These are phyloP conservation scores for Cryptocheilus praepositus DNA, from an alignment of 2,888 invertebrate species.

Conservation along the genomic window DNA sequence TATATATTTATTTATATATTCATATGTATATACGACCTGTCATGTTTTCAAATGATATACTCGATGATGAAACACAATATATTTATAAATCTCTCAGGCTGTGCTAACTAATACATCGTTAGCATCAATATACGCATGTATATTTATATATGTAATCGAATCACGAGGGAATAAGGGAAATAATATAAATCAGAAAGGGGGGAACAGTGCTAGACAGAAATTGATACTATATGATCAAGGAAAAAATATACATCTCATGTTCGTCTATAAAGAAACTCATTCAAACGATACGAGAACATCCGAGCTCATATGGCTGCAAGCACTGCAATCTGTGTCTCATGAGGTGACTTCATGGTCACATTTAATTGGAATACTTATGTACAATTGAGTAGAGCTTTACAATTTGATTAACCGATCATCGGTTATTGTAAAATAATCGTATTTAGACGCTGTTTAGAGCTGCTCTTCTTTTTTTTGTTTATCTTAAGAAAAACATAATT, in stretches of 20 bases:
- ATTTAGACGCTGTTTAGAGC: slow-evolving; percentile 43
- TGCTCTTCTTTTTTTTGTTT: slow-evolving; percentile 36
- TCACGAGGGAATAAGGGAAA: slow-evolving; percentile 14
- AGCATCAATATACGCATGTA: slow-evolving; percentile 8
- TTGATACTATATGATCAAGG: slow-evolving; percentile 46
- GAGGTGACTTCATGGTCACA: slow-evolving; percentile 38
- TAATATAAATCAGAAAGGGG: slow-evolving; percentile 25
- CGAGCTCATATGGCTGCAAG: slow-evolving; percentile 38
- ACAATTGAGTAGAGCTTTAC: slow-evolving; percentile 62
- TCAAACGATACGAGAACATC: slow-evolving; percentile 25
- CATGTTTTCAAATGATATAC: no score
- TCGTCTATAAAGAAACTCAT: slow-evolving; percentile 23
- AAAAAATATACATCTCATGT: slow-evolving; percentile 54
- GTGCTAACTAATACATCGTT: slow-evolving; percentile 12
- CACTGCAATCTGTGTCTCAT: slow-evolving; percentile 37
- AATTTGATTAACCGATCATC: slow-evolving; percentile 37
- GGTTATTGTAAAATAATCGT: slow-evolving; percentile 35
- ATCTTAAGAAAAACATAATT: slow-evolving; percentile 29
- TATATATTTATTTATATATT: slow-evolving; percentile 4
- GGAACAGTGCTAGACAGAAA: slow-evolving; percentile 29
- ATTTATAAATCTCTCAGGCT: slow-evolving; percentile 19
- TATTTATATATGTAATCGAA: neutral
- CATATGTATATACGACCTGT: neutral
- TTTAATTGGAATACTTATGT: slow-evolving; percentile 58
- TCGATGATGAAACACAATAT: no score